These are phyloP conservation scores for Aphidius ervi DNA, from an alignment of 1,140 invertebrate genomes.

Conservation along the genomic window DNA sequence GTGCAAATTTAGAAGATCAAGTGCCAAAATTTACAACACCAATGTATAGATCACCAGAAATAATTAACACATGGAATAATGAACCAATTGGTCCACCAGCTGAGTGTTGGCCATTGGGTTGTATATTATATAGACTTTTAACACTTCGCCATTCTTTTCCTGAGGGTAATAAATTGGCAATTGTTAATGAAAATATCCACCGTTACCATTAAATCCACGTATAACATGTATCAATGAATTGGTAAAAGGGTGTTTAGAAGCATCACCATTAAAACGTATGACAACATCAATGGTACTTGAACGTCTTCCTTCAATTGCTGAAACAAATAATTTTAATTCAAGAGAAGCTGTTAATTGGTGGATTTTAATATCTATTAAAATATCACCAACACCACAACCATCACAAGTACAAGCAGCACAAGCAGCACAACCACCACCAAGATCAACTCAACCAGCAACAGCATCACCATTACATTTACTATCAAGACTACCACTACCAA, in stretches of 20 bases:
- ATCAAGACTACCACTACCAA: slow-evolving; percentile 30
- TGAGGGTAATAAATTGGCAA: slow-evolving; percentile 90
- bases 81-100: slow-evolving; percentile 81
- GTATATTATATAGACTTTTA: slow-evolving; percentile 88
- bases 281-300: slow-evolving; percentile 77
- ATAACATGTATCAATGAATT: slow-evolving; percentile 86
- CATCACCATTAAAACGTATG: slow-evolving; percentile 76
- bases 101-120: slow-evolving; percentile 97
- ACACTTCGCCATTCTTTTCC: slow-evolving; percentile 96
- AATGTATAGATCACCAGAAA: slow-evolving; percentile 91
- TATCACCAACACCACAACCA: slow-evolving; percentile 44
- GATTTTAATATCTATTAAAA: too few species aligned
- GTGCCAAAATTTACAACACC: slow-evolving; percentile 75
- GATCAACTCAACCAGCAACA: slow-evolving; percentile 26
- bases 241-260: slow-evolving; percentile 81
- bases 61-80: slow-evolving; percentile 97
- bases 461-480: slow-evolving; percentile 21
- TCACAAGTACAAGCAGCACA: slow-evolving; percentile 39
- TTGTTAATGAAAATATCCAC: slow-evolving; percentile 92
- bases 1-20: slow-evolving; percentile 88
- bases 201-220: slow-evolving; percentile 75
- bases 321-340: slow-evolving; percentile 74
- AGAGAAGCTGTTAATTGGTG: slow-evolving; percentile 70
- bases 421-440: slow-evolving; percentile 29
- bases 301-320: slow-evolving; percentile 79